Evolutionary conservation across 2,888 invertebrate genomes (phyloP).

Genomic region (Pterostichus niger): DNA sequence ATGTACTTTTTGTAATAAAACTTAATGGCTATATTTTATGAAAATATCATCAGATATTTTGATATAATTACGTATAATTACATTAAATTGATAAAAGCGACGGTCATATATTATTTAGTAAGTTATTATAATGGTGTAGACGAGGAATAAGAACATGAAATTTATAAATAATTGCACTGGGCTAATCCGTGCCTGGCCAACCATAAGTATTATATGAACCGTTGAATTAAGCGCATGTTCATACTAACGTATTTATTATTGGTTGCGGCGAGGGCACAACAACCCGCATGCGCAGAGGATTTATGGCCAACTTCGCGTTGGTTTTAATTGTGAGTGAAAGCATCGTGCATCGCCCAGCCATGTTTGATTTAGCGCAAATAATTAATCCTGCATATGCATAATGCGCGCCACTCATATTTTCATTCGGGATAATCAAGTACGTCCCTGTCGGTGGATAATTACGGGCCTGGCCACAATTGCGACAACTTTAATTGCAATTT

Average conservation of each 20-base stretch:
- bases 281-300: slow-evolving; percentile 47
- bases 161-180: neutral
- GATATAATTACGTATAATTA: slow-evolving; percentile 45
- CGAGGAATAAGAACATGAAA: neutral
- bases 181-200: slow-evolving; percentile 18
- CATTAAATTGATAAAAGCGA: slow-evolving; percentile 34
- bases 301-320: slow-evolving; percentile 57
- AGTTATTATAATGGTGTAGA: neutral
- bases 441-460: slow-evolving; percentile 62
- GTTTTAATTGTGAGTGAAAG: slow-evolving; percentile 65
- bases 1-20: slow-evolving; percentile 32
- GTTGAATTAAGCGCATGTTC: slow-evolving; percentile 51
- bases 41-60: slow-evolving; percentile 21
- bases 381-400: slow-evolving; percentile 61
- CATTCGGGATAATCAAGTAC: slow-evolving; percentile 52
- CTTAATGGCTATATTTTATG: slow-evolving; percentile 47
- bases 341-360: slow-evolving; percentile 15
- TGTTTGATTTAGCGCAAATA: slow-evolving; percentile 62
- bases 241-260: slow-evolving; percentile 64
- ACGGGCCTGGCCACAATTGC: slow-evolving; percentile 64
- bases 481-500: slow-evolving; percentile 64
- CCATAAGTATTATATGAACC: slow-evolving; percentile 59
- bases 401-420: slow-evolving; percentile 23
- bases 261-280: slow-evolving; percentile 30
- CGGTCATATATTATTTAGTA: slow-evolving; percentile 15